Evolutionary conservation across 1,140 invertebrate species (phyloP), one percentile per base, ranked within the genome.

Genomic region (Drosophila tropicalis): DNA sequence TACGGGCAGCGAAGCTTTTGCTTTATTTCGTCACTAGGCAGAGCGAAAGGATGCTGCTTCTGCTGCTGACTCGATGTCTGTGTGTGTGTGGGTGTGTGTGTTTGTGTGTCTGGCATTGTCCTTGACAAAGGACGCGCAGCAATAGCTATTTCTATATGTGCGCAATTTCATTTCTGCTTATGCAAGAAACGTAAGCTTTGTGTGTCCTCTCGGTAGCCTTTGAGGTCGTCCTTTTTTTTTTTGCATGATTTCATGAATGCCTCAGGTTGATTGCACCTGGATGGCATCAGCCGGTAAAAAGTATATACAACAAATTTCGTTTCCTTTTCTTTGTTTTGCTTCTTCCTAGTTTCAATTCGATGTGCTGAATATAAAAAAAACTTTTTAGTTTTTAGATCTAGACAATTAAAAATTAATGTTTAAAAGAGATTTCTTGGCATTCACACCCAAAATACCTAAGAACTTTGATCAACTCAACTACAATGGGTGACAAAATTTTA

Each of bases 81-180:
- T 56, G 10, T 19, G 15, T 39, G 47, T 62, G 34, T 55, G 55
- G 56, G 36, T 40, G 19, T 13, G 32, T 56, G n/a, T 62, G 34
- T 39, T 17, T 74, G 64, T 62, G 34, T 25, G 67, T 25, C 60
- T 72, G 61, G 62, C 51, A 61, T 47, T 69, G 83, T 89, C 83
- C 83, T 87, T 87, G 72, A 62, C 65, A 77, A 81, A 89, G 83
- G 83, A 89, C 83, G 67, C 67, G 71, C 56, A 76, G 56, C 61
- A 32, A 51, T 22, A 76, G 56, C 61, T 39, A 51, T 22, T 51
- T 22, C 44, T 64, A 57, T 22, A 32, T 70, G 47, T 47, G 67
- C 60, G 61, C 54, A 84, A 51, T 79, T 87, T 71, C 67, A 64
- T 63, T 39, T 55, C 57, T 60, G 70, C 85, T 89, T 84, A 80